Evolutionary conservation across 2,888 invertebrate genomes (phyloP).

Genomic region (Drosophila lacicola): DNA sequence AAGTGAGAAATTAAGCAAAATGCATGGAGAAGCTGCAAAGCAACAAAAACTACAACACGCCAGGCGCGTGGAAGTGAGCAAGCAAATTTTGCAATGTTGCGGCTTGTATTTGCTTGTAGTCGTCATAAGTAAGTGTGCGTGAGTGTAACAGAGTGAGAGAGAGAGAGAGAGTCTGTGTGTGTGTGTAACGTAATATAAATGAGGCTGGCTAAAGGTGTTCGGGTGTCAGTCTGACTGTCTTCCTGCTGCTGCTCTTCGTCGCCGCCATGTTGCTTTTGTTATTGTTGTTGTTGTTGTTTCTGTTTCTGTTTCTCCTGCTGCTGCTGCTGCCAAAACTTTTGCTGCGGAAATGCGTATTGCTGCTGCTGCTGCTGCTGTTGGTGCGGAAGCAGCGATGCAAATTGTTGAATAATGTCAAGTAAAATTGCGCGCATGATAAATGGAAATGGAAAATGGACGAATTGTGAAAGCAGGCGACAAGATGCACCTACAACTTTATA

Average conservation of each 20-base stretch:
- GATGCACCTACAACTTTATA: conserved; percentile 4
- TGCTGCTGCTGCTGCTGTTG: conserved; percentile 13
- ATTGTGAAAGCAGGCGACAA: conserved; percentile 39
- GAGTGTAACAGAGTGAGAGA: conserved; percentile 17
- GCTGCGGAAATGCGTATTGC: conserved; percentile 54
- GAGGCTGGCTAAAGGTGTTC: conserved; percentile 65
- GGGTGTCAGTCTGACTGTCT: conserved; percentile 37
- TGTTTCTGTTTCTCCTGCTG: conserved; percentile 22
- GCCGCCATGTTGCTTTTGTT: conserved; percentile 21
- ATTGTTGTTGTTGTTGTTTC: conserved; percentile 11
- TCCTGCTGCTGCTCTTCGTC: conserved; percentile 7
- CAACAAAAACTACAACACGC: conserved; percentile 20
- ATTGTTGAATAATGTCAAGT: conserved; percentile 75
- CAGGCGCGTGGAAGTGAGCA: conserved; percentile 59
- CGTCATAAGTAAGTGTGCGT: conserved; percentile 11
- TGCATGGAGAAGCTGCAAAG: conserved; percentile 33
- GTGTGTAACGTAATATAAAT: conserved; percentile 49
- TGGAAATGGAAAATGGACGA: conserved; percentile 45
- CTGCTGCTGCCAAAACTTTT: conserved; percentile 58
- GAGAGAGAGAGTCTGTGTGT: conserved; percentile 16
- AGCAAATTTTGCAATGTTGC: conserved; percentile 63
- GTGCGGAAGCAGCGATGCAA: conserved; percentile 70
- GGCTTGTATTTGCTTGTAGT: conserved; percentile 36
- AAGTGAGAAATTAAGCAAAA: conserved; percentile 68
- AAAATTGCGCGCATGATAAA: conserved; percentile 66